Conservation (phyloP, 2,797 vertebrate genomes). For the Halcyon smyrnensis region DNA sequence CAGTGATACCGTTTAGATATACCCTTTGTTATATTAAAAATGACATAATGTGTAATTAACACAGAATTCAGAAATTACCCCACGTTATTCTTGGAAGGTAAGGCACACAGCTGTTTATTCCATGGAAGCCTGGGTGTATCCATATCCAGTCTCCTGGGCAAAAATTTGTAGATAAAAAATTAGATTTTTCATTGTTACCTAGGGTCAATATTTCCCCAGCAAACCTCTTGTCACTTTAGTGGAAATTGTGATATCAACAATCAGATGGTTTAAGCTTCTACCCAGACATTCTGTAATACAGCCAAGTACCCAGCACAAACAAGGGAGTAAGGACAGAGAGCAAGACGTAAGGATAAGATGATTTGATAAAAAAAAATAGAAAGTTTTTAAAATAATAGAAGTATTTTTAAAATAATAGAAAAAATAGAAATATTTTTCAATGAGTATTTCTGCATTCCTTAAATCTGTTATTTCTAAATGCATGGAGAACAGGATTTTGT, state of each 20-base stretch:
- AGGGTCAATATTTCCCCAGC: not conserved
- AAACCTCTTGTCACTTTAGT: not conserved
- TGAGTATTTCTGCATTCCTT: not conserved
- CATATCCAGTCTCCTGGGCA: not conserved
- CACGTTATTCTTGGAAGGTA: not conserved
- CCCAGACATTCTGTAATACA: not conserved
- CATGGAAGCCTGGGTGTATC: not conserved
- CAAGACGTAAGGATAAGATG: not conserved
- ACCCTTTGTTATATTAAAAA: not conserved
- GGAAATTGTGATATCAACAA: not conserved
- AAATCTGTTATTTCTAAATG: not conserved
- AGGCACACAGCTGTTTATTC: not conserved
- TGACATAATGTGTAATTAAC: rapidly evolving
- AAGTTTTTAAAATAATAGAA: not conserved
- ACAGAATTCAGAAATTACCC: not conserved
- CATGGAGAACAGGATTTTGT: not conserved
- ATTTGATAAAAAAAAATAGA: not conserved
- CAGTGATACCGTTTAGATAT: not conserved
- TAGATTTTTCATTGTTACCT: not conserved
- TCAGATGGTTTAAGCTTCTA: not conserved
- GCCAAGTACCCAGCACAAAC: not conserved
- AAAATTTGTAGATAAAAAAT: not conserved
- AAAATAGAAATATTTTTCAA: not conserved
- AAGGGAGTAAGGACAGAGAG: not conserved
- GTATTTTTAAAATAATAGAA: too few relatives aligned